Base-by-base conservation (phyloP, 2,888 invertebrate species). In the Iphiclides podalirius region DNA sequence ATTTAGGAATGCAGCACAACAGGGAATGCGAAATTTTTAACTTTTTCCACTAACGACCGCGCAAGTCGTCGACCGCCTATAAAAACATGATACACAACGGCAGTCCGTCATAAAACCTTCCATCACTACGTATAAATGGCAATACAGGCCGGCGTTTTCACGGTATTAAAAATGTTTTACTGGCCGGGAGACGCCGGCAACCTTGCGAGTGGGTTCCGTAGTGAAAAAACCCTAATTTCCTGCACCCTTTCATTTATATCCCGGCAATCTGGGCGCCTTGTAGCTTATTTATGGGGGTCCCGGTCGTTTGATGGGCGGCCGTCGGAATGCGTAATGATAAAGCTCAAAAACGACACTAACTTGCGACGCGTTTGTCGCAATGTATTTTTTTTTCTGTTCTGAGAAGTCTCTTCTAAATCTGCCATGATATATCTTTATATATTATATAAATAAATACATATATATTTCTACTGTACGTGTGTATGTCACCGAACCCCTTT, bases 221-320 rank as follows among this genome's bases (percentile, higher is more conserved):
- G 75, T 85, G 48, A 86, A 86, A 85, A 86, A 86, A 83, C 85
- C 87, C 84, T 86, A 87, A 88, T 88, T 86, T 86, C 86, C 84
- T 81, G 79, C 77, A 84, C 87, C 87, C 87, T 86, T 88, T 86
- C 87, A 84, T 87, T 86, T 87, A 83, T 86, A 78, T 75, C 80
- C 76, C 72, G 73, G 80, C 86, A 87, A 86, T 86, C 87, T 87
- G 83, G 76, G 78, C 75, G 74, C 72, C 78, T 72, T 60, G 77
- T 76, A 75, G 79, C 79, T 86, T 86, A 84, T 87, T 87, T 86
- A 86, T 85, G 70, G 80, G 72, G 85, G 82, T 79, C 78, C 75
- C 60, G 75, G 71, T 63, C 72, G 72, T 79, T 82, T 86, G 85
- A 87, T 83, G 84, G 82, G 74, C 75, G 74, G 67, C 72, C 75